These are phyloP conservation scores for Baccha elongata DNA, from an alignment of 2,888 invertebrate species.

Conservation along the genomic window DNA sequence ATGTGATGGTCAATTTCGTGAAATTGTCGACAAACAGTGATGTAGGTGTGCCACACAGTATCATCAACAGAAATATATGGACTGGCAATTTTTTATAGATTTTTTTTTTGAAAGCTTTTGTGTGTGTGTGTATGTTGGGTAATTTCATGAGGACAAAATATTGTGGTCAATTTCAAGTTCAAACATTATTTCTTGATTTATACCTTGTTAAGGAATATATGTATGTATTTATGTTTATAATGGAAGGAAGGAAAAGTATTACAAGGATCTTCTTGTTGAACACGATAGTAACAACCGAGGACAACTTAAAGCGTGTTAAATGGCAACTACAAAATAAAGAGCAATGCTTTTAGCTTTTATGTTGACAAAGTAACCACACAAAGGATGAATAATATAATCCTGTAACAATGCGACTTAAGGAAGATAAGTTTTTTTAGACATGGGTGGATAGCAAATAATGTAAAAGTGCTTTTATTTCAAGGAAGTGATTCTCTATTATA, in stretches of 20 bases:
- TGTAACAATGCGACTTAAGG: conserved; percentile 10
- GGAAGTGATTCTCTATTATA: background rate
- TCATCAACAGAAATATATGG: conserved; percentile 14
- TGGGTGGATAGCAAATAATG: background rate
- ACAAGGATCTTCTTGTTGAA: conserved; percentile 3
- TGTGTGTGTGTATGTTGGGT: background rate
- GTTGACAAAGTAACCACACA: conserved; percentile 26
- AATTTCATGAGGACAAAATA: conserved; percentile 2
- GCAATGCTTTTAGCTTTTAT: conserved; percentile 22
- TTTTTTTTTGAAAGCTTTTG: conserved; percentile 6
- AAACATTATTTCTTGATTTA: conserved; percentile 14
- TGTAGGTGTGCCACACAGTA: background rate
- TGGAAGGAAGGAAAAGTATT: background rate
- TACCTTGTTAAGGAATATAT: background rate
- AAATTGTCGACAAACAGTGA: conserved; percentile 5
- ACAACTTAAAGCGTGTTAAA: conserved; percentile 27
- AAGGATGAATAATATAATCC: conserved; percentile 17
- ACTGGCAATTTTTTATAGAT: conserved; percentile 18
- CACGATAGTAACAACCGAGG: conserved; percentile 24
- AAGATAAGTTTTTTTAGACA: background rate
- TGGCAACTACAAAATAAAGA: conserved; percentile 27
- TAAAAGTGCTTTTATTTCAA: background rate
- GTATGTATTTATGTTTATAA: no score
- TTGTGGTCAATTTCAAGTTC: conserved; percentile 23
- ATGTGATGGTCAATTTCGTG: conserved; percentile 25